These are phyloP conservation scores for Ellobius talpinus DNA, from an alignment of 2,113 vertebrate genomes.

Conservation along the genomic window DNA sequence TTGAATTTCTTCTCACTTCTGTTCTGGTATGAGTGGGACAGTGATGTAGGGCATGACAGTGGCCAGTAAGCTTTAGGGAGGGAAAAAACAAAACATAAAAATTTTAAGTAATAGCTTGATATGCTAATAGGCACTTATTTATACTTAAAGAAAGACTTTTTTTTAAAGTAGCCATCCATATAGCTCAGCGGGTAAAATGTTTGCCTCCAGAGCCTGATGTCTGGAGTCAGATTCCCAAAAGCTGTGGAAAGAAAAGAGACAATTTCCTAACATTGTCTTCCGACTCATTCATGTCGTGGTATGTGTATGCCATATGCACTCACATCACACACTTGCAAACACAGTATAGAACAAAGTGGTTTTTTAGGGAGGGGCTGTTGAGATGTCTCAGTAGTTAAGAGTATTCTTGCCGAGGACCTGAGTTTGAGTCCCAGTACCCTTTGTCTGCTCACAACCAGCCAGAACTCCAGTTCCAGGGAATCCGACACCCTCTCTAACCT, in stretches of 20 bases:
- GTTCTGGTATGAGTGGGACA: background rate
- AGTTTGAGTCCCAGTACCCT: background rate
- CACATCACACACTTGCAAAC: background rate
- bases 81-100: background rate
- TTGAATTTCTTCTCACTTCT: background rate
- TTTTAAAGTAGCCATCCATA: background rate
- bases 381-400: background rate
- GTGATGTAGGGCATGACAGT: background rate
- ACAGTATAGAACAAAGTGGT: background rate
- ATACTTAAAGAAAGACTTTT: conserved; percentile 6
- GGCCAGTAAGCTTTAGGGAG: background rate
- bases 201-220: background rate
- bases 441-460: background rate
- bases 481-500: background rate
- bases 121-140: conserved; percentile 7
- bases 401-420: background rate
- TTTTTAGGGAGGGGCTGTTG: background rate
- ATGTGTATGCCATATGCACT: background rate
- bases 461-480: background rate
- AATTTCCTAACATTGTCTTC: background rate
- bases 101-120: background rate
- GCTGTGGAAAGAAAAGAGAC: background rate
- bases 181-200: background rate
- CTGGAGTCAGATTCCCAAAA: background rate
- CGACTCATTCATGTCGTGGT: background rate